Evolutionary conservation across 2,888 invertebrate genomes (phyloP).

Genomic region (Brachycybe producta): DNA sequence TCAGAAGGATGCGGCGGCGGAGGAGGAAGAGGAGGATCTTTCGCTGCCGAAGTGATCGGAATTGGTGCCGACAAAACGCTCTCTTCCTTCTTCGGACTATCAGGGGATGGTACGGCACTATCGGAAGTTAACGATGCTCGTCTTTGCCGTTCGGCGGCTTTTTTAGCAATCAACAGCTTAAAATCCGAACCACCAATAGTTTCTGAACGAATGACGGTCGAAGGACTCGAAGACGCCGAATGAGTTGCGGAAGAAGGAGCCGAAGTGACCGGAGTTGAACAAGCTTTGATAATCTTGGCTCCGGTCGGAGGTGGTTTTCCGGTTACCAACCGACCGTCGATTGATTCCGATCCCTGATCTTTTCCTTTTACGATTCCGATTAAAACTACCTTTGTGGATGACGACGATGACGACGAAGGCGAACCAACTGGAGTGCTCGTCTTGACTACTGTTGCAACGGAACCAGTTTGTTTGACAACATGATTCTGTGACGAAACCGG

Average conservation of each 20-base stretch:
- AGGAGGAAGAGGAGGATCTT: not conserved
- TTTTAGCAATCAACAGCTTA: conserved; percentile 26
- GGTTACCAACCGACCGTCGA: not conserved
- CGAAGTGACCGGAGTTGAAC: not conserved
- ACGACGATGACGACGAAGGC: too few relatives aligned
- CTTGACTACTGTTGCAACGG: conserved; percentile 1
- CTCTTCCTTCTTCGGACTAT: conserved; percentile 9
- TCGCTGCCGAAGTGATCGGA: not conserved
- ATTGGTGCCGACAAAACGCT: conserved; percentile 9
- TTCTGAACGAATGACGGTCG: not conserved
- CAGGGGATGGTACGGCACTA: conserved; percentile 1
- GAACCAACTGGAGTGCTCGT: not conserved
- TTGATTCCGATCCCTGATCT: not conserved
- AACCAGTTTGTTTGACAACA: too few relatives aligned
- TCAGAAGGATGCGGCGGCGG: not conserved
- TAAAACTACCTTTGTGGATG: too few relatives aligned
- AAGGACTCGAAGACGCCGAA: not conserved
- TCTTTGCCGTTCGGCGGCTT: conserved; percentile 26
- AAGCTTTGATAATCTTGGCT: not conserved
- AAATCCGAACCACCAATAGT: conserved; percentile 18
- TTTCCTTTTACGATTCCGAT: not conserved
- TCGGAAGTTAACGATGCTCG: conserved; percentile 17
- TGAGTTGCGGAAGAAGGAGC: not conserved
- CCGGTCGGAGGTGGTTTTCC: conserved; percentile 1
- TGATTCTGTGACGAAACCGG: not conserved